Evolutionary conservation across 2,113 vertebrate genomes (phyloP).

Genomic region (Chamaea fasciata): DNA sequence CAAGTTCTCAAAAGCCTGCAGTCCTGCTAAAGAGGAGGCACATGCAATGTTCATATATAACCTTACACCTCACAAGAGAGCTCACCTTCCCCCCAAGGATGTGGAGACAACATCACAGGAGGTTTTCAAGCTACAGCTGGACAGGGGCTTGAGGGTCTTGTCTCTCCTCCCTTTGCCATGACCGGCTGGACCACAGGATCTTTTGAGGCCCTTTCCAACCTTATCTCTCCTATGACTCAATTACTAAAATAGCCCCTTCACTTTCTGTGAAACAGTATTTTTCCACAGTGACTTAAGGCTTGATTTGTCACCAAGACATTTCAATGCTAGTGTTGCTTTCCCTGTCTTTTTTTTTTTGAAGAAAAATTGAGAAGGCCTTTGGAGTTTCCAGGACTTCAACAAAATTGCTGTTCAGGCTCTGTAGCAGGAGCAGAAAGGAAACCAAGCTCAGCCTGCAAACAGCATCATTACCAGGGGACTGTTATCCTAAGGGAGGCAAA

Average conservation of each 20-base stretch:
- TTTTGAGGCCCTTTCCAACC: neutral
- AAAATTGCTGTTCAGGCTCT: neutral
- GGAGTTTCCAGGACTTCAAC: neutral
- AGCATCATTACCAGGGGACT: neutral
- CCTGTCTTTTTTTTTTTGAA: neutral
- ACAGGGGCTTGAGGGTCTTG: neutral
- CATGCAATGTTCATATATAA: rapidly evolving
- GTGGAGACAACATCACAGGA: neutral
- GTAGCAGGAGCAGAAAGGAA: neutral
- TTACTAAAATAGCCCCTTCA: neutral
- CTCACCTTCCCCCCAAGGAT: neutral
- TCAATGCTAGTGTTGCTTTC: neutral
- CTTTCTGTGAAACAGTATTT: neutral
- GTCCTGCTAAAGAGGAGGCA: neutral
- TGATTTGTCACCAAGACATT: neutral
- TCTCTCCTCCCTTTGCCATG: neutral
- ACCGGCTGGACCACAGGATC: neutral
- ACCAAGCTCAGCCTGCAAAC: neutral
- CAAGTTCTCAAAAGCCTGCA: neutral
- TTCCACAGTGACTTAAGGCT: neutral
- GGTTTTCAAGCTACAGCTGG: neutral
- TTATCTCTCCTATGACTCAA: neutral
- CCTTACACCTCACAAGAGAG: neutral
- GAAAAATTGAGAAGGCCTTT: neutral
- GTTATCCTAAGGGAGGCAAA: neutral